Conservation (phyloP, 1,140 invertebrate genomes). For the Orchestia grillus region DNA sequence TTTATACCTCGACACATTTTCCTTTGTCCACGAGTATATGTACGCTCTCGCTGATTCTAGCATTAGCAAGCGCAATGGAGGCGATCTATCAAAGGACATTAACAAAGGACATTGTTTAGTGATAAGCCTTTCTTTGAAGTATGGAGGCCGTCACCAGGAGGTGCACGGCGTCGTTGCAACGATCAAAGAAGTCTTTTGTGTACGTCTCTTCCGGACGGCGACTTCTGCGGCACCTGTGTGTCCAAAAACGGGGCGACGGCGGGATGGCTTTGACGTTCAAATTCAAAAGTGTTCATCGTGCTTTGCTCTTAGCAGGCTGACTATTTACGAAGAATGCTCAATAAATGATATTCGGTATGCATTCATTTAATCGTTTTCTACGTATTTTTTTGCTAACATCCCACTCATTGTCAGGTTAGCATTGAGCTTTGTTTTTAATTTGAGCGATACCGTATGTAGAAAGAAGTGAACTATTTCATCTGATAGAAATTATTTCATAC, state of each 20-base stretch:
- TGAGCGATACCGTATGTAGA: too few relatives aligned
- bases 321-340: background rate
- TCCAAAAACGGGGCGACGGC: background rate
- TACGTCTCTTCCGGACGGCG: background rate
- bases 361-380: background rate
- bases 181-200: background rate
- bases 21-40: background rate
- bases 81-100: background rate
- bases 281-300: background rate
- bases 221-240: background rate
- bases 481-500: too few relatives aligned
- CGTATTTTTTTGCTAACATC: background rate
- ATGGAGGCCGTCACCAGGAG: background rate
- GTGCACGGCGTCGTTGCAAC: background rate
- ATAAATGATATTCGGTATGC: background rate
- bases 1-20: background rate
- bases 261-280: background rate
- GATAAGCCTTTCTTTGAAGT: background rate
- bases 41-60: background rate
- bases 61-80: background rate
- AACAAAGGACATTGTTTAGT: background rate
- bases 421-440: background rate
- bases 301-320: background rate
- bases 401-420: background rate
- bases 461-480: too few relatives aligned